Base-by-base conservation (phyloP, 2,797 vertebrate species). In the Anniella stebbinsi region DNA sequence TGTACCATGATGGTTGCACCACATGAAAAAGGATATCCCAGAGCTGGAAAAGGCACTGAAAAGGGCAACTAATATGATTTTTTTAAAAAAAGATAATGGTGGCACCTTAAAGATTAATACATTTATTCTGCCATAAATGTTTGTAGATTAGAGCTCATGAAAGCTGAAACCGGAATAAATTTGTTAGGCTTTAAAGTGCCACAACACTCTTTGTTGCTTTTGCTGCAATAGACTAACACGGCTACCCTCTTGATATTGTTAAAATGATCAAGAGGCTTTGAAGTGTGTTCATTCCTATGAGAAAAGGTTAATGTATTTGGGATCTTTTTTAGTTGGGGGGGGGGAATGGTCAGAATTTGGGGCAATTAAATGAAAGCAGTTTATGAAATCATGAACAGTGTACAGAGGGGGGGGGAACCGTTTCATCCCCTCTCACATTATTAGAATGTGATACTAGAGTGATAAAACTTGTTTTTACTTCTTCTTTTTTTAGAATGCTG, bases 401-500 rank as follows among this genome's bases (percentile, higher is more conserved):
- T 54, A 84, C 33, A 77, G 28, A 77, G 3, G 13, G 45, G 15
- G 15, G 75, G 25, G 4, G 6, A 41, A 30, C 2, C 28, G 7
- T 57, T 84, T 66, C 11, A 38, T 23, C 63, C 6, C 30, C 12
- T 80, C 76, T 70, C 36, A 60, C 18, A 69, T 36, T 77, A 36
- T 66, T 67, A 80, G 48, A 86, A 81, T 54, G 13, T 82, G 60
- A 45, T 89, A 25, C 28, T 77, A 41, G 48, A 38, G 12, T 33
- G 30, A 57, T 77, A 57, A 90, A 41, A 7, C 38, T 70, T 15
- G 17, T 38, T 60, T 33, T 13, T 54, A 4, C 84, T n/a, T 48
- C 0, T 54, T 41, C 23, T 77, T 8, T 88, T 89, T 66, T 4
- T 12, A 96, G 96, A 95, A 87, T 90, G 91, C 94, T 93, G 91